phyloP scores from a whole-genome alignment of 2,797 vertebrate species.

The Muscicapa comitata region DNA sequence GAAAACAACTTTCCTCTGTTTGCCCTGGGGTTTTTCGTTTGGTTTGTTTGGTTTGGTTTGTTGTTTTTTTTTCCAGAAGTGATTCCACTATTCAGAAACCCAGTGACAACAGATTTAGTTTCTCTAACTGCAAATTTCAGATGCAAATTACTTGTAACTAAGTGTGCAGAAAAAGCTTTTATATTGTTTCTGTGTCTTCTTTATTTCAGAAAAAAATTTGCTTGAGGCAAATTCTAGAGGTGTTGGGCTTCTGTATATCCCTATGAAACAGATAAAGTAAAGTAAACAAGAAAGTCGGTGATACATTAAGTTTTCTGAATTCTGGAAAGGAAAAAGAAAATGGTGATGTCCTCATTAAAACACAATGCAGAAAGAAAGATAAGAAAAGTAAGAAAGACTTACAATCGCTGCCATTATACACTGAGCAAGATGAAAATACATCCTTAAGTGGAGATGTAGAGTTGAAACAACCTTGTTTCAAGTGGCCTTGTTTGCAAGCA shows the following conservation, averaged over 20 bases:
- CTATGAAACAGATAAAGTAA: background rate
- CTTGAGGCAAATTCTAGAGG: background rate
- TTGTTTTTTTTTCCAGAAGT: background rate
- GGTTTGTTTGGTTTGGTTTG: background rate
- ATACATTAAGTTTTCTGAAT: background rate
- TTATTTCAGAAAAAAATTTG: rapidly evolving
- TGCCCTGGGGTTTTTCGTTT: background rate
- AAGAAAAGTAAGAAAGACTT: background rate
- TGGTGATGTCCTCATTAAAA: background rate
- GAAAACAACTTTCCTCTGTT: background rate
- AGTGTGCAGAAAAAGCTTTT: background rate
- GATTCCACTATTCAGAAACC: background rate
- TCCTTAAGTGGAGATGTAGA: background rate
- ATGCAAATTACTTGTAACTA: background rate
- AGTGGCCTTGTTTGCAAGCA: background rate
- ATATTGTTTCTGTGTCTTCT: background rate
- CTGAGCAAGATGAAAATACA: background rate
- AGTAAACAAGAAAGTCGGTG: background rate
- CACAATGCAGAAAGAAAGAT: background rate
- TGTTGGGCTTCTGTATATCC: background rate
- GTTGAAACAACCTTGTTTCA: background rate
- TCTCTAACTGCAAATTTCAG: background rate
- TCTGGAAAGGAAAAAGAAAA: background rate
- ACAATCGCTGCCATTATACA: background rate
- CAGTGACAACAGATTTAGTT: background rate